Evolutionary conservation across 2,888 invertebrate species (phyloP), one percentile per base, ranked within the genome.

Genomic region (Neria commutata): DNA sequence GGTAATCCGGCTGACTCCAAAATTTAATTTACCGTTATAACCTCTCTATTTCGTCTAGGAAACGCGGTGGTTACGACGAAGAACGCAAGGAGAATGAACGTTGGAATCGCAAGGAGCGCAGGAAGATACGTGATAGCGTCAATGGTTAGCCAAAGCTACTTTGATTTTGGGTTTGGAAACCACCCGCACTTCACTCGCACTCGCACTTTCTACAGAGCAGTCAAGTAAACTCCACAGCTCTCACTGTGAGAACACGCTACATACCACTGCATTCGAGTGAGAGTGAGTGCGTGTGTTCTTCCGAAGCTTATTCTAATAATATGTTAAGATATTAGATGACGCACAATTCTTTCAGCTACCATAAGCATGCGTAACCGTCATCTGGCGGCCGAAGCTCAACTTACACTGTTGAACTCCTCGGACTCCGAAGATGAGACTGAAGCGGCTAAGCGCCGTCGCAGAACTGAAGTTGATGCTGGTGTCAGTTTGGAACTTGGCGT

Each of bases 1-100:
- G 97, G 96, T 91, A 86, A 74, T 83, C 37, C 11, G 24, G 3
- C n/a, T n/a, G n/a, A n/a, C n/a, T n/a, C n/a, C 6, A 42, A 10
- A n/a, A 6, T 6, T 37, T 6, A 8, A 16, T n/a, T 46, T 14
- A 37, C 17, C 55, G 23, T 42, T 21, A 24, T 10, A 50, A 11
- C 16, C 56, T 48, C 25, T 54, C 6, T 25, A 3, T 49, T n/a
- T n/a, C n/a, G n/a, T 50, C 1, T 19, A 81, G 81, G 81, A 82
- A 82, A 74, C 73, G 71, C 16, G 82, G 80, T 11, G 82, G 82
- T 0, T 82, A 76, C 58, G 79, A 77, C 16, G 82, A 75, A 21
- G 82, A 82, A 62, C 76, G 79, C 3, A 76, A 70, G 33, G 82
- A 82, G 58, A 72, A 76, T 46, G 69, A 67, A 3, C 73, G 79